Conservation (phyloP, 53 echinoderm and acorn worm species). For the Hippasteria phrygiana region DNA sequence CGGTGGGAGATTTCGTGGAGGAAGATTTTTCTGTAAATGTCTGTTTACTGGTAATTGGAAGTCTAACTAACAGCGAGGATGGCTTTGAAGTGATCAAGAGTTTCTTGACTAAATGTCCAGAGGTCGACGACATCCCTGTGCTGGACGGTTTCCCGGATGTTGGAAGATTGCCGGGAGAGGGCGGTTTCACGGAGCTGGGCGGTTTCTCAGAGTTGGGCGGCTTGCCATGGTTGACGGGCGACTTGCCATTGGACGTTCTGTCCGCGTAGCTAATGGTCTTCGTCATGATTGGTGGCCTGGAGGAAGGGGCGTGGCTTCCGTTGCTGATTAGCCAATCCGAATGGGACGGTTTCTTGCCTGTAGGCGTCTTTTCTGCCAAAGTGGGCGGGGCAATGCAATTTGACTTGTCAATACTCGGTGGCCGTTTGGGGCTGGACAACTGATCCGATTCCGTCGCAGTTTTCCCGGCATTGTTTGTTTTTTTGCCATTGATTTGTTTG, state of each 20-base stretch:
- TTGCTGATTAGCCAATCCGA: not conserved
- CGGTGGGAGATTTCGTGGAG: slow-evolving; percentile 18
- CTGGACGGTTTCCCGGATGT: not conserved
- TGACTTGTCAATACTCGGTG: not conserved
- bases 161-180: not conserved
- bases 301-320: not conserved
- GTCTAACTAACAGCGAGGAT: slow-evolving; percentile 19
- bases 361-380: not conserved
- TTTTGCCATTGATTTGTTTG: slow-evolving; percentile 38
- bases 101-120: slow-evolving; percentile 16
- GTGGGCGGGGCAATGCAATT: not conserved
- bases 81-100: slow-evolving; percentile 20
- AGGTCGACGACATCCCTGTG: slow-evolving; percentile 6
- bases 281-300: slow-evolving; percentile 23
- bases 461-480: not conserved
- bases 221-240: not conserved
- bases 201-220: not conserved
- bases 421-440: not conserved
- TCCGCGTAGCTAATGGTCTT: slow-evolving; percentile 23
- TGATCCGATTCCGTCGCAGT: not conserved
- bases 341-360: not conserved
- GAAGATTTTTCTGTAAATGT: not conserved
- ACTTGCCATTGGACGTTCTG: slow-evolving; percentile 4
- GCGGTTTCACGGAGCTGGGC: not conserved
- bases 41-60: slow-evolving; percentile 44